These are phyloP conservation scores for Argyrosomus japonicus DNA, from an alignment of 2,113 vertebrate species.

Conservation along the genomic window DNA sequence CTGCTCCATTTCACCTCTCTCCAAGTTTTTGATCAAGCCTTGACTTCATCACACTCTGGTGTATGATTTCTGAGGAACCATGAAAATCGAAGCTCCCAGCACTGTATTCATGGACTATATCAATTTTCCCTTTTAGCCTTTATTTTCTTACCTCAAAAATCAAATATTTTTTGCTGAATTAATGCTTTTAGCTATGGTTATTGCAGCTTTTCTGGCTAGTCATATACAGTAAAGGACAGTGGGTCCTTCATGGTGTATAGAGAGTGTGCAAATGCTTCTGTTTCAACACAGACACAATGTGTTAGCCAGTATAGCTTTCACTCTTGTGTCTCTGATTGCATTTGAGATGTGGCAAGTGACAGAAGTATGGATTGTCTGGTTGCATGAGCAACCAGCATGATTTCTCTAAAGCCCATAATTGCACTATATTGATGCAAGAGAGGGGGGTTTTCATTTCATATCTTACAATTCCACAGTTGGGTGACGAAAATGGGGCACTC, in stretches of 20 bases:
- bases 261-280: constrained; percentile 16
- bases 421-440: constrained; percentile 79
- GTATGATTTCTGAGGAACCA: constrained; percentile 69
- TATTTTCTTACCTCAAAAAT: background rate
- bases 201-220: constrained; percentile 1
- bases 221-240: constrained; percentile 25
- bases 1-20: constrained; percentile 77
- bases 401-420: constrained; percentile 78
- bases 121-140: constrained; percentile 11
- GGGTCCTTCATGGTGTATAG: constrained; percentile 24
- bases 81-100: constrained; percentile 57
- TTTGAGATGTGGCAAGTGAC: constrained; percentile 74
- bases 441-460: constrained; percentile 65
- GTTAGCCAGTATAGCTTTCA: constrained; percentile 32
- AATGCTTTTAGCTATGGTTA: constrained; percentile 13
- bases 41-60: constrained; percentile 74
- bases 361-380: constrained; percentile 77
- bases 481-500: constrained; percentile 70
- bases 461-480: constrained; percentile 68
- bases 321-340: constrained; percentile 68
- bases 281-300: constrained; percentile 32
- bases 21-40: constrained; percentile 73
- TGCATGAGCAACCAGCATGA: constrained; percentile 67
- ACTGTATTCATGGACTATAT: constrained; percentile 23
- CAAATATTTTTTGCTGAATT: background rate